Evolutionary conservation across 2,113 vertebrate species (phyloP).

Genomic region (Apaloderma vittatum): DNA sequence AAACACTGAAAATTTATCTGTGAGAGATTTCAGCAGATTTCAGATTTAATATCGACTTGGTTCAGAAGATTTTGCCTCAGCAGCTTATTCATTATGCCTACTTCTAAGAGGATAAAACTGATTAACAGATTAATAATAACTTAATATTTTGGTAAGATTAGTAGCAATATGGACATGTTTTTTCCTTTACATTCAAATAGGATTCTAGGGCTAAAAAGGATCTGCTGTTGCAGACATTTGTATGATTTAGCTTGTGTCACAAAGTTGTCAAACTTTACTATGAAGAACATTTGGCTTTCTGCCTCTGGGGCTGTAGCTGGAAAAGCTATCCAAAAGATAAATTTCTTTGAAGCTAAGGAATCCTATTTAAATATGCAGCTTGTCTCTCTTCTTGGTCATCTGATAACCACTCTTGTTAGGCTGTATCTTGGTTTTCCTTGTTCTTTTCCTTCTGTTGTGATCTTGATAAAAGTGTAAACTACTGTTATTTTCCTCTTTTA

Average conservation of each 20-base stretch:
- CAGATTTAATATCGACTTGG: neutral
- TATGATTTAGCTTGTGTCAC: neutral
- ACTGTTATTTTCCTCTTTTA: neutral
- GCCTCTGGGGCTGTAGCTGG: neutral
- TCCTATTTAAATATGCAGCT: neutral
- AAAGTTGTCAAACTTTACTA: neutral
- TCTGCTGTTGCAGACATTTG: neutral
- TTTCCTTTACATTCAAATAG: neutral
- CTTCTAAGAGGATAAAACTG: conserved; percentile 51
- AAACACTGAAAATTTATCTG: neutral
- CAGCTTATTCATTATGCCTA: conserved; percentile 8
- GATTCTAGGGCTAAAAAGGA: neutral
- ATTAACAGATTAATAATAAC: conserved; percentile 58
- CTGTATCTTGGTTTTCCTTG: neutral
- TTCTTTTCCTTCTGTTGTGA: neutral
- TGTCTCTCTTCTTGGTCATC: neutral
- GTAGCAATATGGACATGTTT: neutral
- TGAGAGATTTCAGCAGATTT: neutral
- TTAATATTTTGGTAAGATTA: conserved; percentile 41
- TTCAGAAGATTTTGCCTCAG: conserved; percentile 18
- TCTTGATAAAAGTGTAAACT: neutral
- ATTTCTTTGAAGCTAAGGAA: neutral
- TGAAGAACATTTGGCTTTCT: neutral
- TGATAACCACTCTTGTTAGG: neutral
- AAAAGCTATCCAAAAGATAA: neutral